Conservation (phyloP, 1,140 invertebrate genomes). For the Venturia canescens region DNA sequence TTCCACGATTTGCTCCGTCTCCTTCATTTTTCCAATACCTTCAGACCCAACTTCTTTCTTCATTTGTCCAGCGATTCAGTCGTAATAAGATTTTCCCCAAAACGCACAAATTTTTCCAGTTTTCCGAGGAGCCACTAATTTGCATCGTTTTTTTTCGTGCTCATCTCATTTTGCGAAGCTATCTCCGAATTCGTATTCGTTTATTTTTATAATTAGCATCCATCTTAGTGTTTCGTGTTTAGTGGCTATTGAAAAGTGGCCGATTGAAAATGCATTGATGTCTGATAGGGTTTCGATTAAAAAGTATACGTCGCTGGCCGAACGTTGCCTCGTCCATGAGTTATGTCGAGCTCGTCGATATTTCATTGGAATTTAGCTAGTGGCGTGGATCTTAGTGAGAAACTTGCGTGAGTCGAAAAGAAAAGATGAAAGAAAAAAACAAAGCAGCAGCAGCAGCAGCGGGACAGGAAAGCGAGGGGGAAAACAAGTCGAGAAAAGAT, state of each 20-base stretch:
- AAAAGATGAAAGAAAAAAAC: background rate
- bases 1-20: too few relatives aligned
- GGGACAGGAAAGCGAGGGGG: background rate
- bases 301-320: background rate
- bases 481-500: background rate
- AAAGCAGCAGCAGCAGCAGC: background rate
- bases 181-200: too few relatives aligned
- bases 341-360: background rate
- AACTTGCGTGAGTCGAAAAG: constrained; percentile 6
- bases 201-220: too few relatives aligned
- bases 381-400: background rate
- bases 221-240: background rate
- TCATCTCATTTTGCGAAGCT: too few relatives aligned
- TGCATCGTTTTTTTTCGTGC: too few relatives aligned
- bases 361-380: constrained; percentile 7
- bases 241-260: background rate
- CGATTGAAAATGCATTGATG: background rate
- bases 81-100: too few relatives aligned
- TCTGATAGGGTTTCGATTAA: background rate
- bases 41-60: too few relatives aligned
- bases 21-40: too few relatives aligned
- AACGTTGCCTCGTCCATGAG: background rate
- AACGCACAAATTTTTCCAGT: too few relatives aligned
- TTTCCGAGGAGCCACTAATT: too few relatives aligned
- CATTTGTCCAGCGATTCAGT: too few relatives aligned